A percentile compares a stretch with the other conserved stretches of the same genome.
These are phyloP conservation scores for Pluvianellus socialis DNA, from an alignment of 2,113 vertebrate species.

Conservation along the genomic window DNA sequence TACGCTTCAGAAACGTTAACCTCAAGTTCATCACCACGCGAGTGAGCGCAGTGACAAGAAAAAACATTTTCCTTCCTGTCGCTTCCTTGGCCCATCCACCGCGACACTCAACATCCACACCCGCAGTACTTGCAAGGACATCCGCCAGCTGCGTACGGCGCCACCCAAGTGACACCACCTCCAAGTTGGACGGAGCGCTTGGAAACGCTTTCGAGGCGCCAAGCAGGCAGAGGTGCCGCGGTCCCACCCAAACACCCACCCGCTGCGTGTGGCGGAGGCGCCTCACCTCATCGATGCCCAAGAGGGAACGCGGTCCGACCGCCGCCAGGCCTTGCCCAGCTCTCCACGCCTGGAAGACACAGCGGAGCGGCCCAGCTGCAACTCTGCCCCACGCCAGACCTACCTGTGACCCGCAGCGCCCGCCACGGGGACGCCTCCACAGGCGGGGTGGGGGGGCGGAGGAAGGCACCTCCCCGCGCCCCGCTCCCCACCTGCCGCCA, in stretches of 20 bases:
- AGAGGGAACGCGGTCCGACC: rapidly evolving
- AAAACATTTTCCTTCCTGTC: rapidly evolving
- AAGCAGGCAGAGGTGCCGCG: rapidly evolving
- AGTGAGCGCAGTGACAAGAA: rapidly evolving
- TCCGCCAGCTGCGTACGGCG: rapidly evolving
- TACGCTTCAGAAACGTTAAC: rapidly evolving
- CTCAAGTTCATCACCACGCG: rapidly evolving
- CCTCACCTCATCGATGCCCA: rapidly evolving
- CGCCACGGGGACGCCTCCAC: not conserved
- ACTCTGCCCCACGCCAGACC: not conserved
- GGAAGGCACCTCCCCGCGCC: too few relatives aligned
- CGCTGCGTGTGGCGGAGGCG: rapidly evolving
- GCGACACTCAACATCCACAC: rapidly evolving
- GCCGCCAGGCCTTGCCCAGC: rapidly evolving
- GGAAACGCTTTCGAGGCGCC: not conserved
- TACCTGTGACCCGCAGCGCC: not conserved
- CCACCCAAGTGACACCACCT: too few relatives aligned
- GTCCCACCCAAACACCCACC: not conserved
- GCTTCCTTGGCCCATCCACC: too few relatives aligned
- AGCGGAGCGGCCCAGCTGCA: rapidly evolving
- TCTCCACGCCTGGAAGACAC: not conserved
- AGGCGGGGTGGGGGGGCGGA: not conserved
- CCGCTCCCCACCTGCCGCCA: not conserved
- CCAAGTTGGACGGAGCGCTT: rapidly evolving
- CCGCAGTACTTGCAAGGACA: rapidly evolving